Evolutionary conservation across 2,113 vertebrate species (phyloP).

Genomic region (Peromyscus californicus): DNA sequence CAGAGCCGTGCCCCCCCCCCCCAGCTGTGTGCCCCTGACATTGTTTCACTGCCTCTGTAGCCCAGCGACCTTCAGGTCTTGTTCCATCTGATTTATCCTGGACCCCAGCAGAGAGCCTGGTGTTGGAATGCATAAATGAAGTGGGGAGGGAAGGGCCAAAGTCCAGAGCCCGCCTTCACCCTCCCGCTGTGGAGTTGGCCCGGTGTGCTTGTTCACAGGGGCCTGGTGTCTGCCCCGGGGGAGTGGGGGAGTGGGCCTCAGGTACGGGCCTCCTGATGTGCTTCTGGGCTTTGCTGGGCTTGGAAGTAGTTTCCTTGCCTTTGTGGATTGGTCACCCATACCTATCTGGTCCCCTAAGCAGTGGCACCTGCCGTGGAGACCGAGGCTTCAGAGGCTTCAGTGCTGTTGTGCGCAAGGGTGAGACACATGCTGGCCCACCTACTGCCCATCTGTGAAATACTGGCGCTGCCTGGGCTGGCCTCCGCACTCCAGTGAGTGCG

Average conservation of each 20-base stretch:
- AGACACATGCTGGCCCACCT: neutral
- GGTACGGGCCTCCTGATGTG: neutral
- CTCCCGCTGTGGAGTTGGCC: neutral
- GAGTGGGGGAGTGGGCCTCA: neutral
- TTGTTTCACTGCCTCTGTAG: neutral
- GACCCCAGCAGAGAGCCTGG: neutral
- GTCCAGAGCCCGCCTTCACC: constrained; percentile 55
- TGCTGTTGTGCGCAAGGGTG: neutral
- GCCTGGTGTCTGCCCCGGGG: neutral
- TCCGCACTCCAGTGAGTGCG: neutral
- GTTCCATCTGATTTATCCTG: neutral
- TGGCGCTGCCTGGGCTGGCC: neutral
- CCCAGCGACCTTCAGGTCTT: neutral
- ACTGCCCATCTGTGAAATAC: neutral
- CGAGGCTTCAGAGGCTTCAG: neutral
- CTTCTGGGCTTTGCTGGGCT: neutral
- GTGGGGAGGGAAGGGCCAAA: constrained; percentile 43
- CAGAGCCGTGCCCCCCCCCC: fast-evolving
- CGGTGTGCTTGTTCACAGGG: neutral
- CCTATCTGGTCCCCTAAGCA: neutral
- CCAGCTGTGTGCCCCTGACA: neutral
- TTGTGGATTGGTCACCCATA: neutral
- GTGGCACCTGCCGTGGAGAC: neutral
- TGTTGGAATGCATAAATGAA: constrained; percentile 51
- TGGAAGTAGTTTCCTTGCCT: neutral